Percentiles rank a stretch among this genome's conserved stretches.
Conservation (phyloP, 2,113 vertebrate species). For the Mystacornis crossleyi region DNA sequence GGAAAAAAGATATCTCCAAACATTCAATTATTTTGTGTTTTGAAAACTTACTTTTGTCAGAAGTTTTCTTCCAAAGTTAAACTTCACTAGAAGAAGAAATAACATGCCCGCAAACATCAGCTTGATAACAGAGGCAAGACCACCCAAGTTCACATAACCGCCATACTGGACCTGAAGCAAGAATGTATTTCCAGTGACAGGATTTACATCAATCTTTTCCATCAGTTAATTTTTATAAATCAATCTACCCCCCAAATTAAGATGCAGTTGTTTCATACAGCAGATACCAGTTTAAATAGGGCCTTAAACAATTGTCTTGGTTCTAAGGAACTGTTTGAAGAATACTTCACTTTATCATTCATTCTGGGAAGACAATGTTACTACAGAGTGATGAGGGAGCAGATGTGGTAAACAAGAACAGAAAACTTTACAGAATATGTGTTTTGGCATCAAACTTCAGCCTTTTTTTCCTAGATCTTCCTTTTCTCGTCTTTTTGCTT, state of each 20-base stretch:
- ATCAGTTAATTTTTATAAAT: neutral
- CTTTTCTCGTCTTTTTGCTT: neutral
- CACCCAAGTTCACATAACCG: constrained; percentile 82
- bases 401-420: neutral
- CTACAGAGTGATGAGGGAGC: neutral
- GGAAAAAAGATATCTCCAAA: neutral
- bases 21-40: neutral
- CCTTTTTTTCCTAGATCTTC: neutral
- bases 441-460: neutral
- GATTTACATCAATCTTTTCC: neutral
- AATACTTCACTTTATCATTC: neutral
- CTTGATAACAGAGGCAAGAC: constrained; percentile 83
- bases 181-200: neutral
- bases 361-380: neutral
- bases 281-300: neutral
- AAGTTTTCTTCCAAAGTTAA: constrained; percentile 89
- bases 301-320: neutral
- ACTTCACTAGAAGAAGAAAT: constrained; percentile 89
- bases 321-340: neutral
- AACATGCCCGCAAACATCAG: constrained; percentile 89
- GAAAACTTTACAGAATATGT: neutral
- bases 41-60: constrained; percentile 85
- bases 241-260: neutral
- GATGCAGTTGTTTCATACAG: neutral
- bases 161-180: constrained; percentile 88